Evolutionary conservation across 2,113 vertebrate species (phyloP).

Genomic region (Macquaria ambigua): DNA sequence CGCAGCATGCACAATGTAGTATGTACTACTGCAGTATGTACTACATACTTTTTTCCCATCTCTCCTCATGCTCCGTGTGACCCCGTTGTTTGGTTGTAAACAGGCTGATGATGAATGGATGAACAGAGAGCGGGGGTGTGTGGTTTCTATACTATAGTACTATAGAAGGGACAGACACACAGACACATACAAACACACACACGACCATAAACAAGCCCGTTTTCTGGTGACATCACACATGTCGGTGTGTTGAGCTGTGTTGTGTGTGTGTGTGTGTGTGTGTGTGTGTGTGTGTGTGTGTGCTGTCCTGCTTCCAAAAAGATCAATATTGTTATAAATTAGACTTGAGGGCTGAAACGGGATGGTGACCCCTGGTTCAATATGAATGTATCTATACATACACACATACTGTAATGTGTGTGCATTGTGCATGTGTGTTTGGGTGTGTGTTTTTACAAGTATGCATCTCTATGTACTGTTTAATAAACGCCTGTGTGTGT

Average conservation of each 20-base stretch:
- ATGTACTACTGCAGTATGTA: too few species aligned
- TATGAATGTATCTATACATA: not conserved
- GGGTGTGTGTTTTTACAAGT: not conserved
- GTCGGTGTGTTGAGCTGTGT: not conserved
- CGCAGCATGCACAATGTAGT: too few species aligned
- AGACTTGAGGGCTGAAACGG: constrained; percentile 33
- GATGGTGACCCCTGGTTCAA: constrained; percentile 29
- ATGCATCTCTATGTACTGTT: not conserved
- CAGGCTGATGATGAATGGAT: constrained; percentile 9
- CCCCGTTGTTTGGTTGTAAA: constrained; percentile 19
- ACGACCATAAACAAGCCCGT: not conserved
- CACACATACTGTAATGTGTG: not conserved
- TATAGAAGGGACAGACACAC: not conserved
- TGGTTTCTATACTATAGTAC: constrained; percentile 8
- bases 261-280: constrained; percentile 13
- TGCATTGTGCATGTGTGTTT: not conserved
- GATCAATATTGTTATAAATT: constrained; percentile 52
- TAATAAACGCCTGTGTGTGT: not conserved
- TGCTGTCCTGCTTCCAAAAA: constrained; percentile 22
- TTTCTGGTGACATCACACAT: constrained; percentile 28
- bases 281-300: constrained; percentile 19
- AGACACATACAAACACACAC: not conserved
- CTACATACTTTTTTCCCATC: not conserved
- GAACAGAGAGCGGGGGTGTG: not conserved
- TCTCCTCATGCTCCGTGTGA: not conserved